Evolutionary conservation across 92 coral and sea anemone genomes (phyloP), one percentile per base, ranked within the genome.

Genomic region (Hydrozoanthus gracilis): DNA sequence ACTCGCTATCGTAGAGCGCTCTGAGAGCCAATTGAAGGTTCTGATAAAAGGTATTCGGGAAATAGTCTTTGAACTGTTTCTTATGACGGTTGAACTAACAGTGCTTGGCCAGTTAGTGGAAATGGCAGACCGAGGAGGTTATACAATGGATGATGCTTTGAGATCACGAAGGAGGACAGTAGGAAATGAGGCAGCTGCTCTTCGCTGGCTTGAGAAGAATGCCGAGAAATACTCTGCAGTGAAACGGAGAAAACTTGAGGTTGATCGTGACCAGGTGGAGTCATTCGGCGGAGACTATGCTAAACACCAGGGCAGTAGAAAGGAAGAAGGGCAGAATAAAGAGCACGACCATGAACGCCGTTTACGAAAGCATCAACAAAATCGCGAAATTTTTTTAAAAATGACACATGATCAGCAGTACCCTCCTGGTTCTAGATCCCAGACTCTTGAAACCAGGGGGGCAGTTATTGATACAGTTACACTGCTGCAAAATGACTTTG

Each of bases 61-160:
- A 47, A 68, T 73, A 5, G 87, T 90, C 3, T 76, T 93, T 44
- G 89, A 89, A 9, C 90, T 93, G 78, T 91, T 91, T 75, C 77
- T 93, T 3, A 75, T 84, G 51, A 64, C 86, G 15, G 82, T 91
- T 16, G 96, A 93, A 54, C 92, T 93, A 20, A 76, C 86, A 7
- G 80, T 89, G 17, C 66, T 93, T 64, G 48, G 49, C 80, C 87
- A 88, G 14, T 87, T 93, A 61, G 77, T 88, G 48, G 79, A 82
- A 13, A 44, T 54, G 16, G 52, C 75, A 7, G 77, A 82, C 16
- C 49, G 49, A 14, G 75, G 72, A 50, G 83, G 88, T 3, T 68
- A 79, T 16, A 16, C 91, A 1, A 16, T 91, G 77, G 62, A 60
- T 3, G 87, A 91, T 6, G 50, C 90, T 15, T n/a, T 93, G 3